phyloP scores from a whole-genome alignment of 2,113 vertebrate genomes.

The Trogon melanurus region DNA sequence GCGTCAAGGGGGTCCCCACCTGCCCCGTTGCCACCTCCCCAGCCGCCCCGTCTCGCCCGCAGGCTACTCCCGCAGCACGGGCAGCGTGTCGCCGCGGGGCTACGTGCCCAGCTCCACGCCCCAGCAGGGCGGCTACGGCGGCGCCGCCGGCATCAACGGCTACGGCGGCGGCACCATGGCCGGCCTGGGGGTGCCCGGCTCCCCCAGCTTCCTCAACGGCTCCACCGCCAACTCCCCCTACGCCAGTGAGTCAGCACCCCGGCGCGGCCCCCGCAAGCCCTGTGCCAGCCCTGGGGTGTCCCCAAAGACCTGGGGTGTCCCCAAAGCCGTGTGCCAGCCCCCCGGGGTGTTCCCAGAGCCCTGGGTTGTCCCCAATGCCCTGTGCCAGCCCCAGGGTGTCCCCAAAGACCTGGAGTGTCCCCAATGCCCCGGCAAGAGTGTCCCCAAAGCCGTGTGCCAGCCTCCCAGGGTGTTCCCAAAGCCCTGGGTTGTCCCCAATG shows the following conservation, averaged over 20 bases:
- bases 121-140: conserved; percentile 89
- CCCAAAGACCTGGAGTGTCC: too few species aligned
- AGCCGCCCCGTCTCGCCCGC: neutral
- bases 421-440: too few species aligned
- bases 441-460: too few species aligned
- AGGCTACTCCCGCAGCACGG: conserved; percentile 92
- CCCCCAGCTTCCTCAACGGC: conserved; percentile 95
- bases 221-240: conserved; percentile 94
- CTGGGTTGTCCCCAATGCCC: too few species aligned
- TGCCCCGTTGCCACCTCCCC: neutral
- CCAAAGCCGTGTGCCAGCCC: neutral
- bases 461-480: too few species aligned
- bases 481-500: too few species aligned
- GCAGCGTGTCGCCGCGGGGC: conserved; percentile 86
- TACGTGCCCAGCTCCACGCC: conserved; percentile 92
- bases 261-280: rapidly evolving
- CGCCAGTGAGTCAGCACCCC: conserved; percentile 87
- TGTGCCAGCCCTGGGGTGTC: rapidly evolving
- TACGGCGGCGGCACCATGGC: conserved; percentile 86
- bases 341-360: too few species aligned
- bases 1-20: too few species aligned
- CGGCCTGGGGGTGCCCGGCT: conserved; percentile 90
- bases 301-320: too few species aligned
- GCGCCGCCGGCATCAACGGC: conserved; percentile 87
- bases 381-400: neutral